phyloP scores from a whole-genome alignment of 2,113 vertebrate species.

The Silurus asotus region DNA sequence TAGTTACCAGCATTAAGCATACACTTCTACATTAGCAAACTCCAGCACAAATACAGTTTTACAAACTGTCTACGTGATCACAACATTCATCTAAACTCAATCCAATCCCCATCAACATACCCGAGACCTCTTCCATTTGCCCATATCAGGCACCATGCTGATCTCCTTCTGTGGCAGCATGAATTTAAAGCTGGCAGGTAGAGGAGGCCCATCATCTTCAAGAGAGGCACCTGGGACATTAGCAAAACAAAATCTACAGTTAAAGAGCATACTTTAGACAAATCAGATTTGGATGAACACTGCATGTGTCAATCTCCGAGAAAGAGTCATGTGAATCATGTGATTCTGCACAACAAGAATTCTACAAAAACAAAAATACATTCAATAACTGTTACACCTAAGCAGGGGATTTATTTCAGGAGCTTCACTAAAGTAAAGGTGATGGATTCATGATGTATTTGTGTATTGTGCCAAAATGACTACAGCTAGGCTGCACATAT shows the following conservation, averaged over 20 bases:
- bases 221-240: slow-evolving; percentile 70
- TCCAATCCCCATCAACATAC: slow-evolving; percentile 59
- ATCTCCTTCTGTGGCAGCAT: slow-evolving; percentile 94
- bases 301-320: not conserved
- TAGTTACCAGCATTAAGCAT: not conserved
- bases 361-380: no score
- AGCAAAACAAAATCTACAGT: not conserved
- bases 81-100: not conserved
- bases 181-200: slow-evolving; percentile 71
- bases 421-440: not conserved
- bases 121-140: slow-evolving; percentile 95
- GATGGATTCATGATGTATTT: no score
- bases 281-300: not conserved
- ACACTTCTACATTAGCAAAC: not conserved
- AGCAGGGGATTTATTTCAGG: not conserved
- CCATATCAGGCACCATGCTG: slow-evolving; percentile 91
- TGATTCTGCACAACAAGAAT: not conserved
- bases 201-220: slow-evolving; percentile 72
- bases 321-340: no score
- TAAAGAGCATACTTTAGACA: not conserved
- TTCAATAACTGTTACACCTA: not conserved
- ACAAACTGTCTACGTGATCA: not conserved
- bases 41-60: not conserved
- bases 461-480: no score
- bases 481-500: no score